phyloP scores from a whole-genome alignment of 2,888 invertebrate genomes.

The Orchestes rusci region DNA sequence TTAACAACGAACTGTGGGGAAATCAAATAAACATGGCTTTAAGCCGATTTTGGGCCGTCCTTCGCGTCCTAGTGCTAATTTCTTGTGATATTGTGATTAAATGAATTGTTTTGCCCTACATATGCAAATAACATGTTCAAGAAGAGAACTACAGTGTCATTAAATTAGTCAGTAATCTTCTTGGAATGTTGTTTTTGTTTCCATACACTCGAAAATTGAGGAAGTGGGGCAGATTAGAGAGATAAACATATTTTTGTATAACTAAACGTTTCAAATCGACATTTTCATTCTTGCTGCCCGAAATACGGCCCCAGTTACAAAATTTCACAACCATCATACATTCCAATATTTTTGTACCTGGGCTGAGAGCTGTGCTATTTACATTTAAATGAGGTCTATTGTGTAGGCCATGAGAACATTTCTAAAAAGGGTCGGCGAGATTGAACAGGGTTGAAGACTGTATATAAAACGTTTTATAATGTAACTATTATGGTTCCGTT shows the following conservation, averaged over 20 bases:
- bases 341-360: constrained; percentile 30
- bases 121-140: too few species aligned
- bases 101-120: too few species aligned
- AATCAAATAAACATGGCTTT: constrained; percentile 2
- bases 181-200: too few species aligned
- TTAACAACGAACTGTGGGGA: constrained; percentile 23
- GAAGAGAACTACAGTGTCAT: too few species aligned
- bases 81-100: constrained; percentile 30
- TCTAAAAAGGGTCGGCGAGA: constrained; percentile 17
- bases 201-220: too few species aligned
- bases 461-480: constrained; percentile 29
- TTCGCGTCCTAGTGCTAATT: constrained; percentile 25
- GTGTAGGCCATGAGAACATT: constrained; percentile 12
- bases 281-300: neutral
- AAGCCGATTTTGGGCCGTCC: constrained; percentile 7
- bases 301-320: constrained; percentile 3
- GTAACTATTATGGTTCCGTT: constrained; percentile 34
- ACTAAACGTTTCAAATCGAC: constrained; percentile 7
- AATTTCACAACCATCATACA: constrained; percentile 28
- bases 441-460: too few species aligned
- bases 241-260: constrained; percentile 32
- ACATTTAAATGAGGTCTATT: constrained; percentile 21
- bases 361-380: constrained; percentile 24
- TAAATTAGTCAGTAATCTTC: too few species aligned
- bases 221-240: too few species aligned